phyloP scores from a whole-genome alignment of 2,888 invertebrate genomes.

The Tridacna gigas region DNA sequence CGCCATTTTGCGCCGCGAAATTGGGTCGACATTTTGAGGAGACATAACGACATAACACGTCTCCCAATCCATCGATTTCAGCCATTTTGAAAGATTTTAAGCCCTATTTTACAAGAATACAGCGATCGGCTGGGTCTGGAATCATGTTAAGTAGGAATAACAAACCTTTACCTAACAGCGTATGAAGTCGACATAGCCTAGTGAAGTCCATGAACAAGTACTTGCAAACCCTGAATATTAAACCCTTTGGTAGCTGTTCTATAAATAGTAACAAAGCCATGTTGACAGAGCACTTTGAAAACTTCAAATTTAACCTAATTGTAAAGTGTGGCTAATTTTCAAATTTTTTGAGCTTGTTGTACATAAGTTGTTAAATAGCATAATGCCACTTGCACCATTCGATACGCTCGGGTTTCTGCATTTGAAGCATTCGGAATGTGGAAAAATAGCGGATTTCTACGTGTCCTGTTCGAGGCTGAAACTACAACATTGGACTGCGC shows the following conservation, averaged over 20 bases:
- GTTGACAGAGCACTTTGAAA: conserved; percentile 63
- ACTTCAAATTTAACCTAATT: conserved; percentile 61
- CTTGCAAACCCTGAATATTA: conserved; percentile 72
- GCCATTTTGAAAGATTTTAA: conserved; percentile 59
- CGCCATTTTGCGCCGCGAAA: conserved; percentile 70
- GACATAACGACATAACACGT: conserved; percentile 7
- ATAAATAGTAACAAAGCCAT: conserved; percentile 69
- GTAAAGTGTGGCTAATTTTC: not conserved
- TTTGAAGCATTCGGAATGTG: conserved; percentile 36
- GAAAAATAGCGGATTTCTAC: conserved; percentile 37
- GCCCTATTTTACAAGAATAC: conserved; percentile 2
- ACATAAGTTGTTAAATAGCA: conserved; percentile 38
- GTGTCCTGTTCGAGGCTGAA: conserved; percentile 43
- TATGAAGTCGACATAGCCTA: conserved; percentile 72
- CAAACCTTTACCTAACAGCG: conserved; percentile 45
- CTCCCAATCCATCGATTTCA: conserved; percentile 44
- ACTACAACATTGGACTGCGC: conserved; percentile 65
- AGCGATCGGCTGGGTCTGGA: not conserved
- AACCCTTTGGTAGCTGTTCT: conserved; percentile 58
- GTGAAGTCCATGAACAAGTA: conserved; percentile 73
- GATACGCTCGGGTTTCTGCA: conserved; percentile 17
- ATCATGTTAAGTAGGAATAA: not conserved
- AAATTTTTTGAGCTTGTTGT: conserved; percentile 27
- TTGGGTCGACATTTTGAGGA: conserved; percentile 45
- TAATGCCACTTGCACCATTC: conserved; percentile 29